Evolutionary conservation across 2,888 invertebrate species (phyloP).

Genomic region (Andrena chrysosceles): DNA sequence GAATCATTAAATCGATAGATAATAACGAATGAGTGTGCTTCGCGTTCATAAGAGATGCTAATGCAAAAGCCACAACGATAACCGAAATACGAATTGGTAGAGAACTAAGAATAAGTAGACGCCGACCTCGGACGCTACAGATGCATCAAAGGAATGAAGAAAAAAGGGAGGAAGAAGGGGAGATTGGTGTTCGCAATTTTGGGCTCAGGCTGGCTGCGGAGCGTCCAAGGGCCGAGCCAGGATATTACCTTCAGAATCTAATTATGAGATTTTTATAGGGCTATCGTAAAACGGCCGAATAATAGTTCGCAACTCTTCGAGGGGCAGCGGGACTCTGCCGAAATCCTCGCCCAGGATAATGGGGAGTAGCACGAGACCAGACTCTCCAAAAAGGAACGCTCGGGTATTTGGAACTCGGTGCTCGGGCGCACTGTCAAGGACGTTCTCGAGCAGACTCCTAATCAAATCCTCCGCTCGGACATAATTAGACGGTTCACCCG

Average conservation of each 20-base stretch:
- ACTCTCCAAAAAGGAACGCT: constrained; percentile 46
- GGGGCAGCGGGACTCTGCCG: constrained; percentile 22
- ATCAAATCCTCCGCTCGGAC: constrained; percentile 21
- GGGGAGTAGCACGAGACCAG: constrained; percentile 34
- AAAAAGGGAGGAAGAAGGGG: constrained; percentile 17
- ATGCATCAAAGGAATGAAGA: constrained; percentile 32
- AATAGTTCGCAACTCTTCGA: constrained; percentile 65
- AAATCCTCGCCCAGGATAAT: constrained; percentile 50
- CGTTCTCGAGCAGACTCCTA: constrained; percentile 13
- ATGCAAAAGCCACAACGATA: background rate
- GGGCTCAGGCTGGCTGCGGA: constrained; percentile 37
- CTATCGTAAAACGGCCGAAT: constrained; percentile 83
- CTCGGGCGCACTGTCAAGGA: constrained; percentile 38
- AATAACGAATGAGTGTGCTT: background rate
- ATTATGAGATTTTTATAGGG: constrained; percentile 85
- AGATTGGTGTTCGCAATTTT: constrained; percentile 72
- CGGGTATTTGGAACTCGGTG: constrained; percentile 23
- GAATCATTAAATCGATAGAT: background rate
- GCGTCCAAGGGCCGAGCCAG: constrained; percentile 62
- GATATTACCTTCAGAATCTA: constrained; percentile 84
- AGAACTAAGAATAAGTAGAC: background rate
- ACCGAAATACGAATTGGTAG: too few species aligned
- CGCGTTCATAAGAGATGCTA: background rate
- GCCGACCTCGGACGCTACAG: background rate
- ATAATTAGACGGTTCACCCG: constrained; percentile 1